Percentiles rank a stretch among this genome's conserved stretches.
Evolutionary conservation across 2,888 invertebrate genomes (phyloP).

Genomic region (Lottia scabra): DNA sequence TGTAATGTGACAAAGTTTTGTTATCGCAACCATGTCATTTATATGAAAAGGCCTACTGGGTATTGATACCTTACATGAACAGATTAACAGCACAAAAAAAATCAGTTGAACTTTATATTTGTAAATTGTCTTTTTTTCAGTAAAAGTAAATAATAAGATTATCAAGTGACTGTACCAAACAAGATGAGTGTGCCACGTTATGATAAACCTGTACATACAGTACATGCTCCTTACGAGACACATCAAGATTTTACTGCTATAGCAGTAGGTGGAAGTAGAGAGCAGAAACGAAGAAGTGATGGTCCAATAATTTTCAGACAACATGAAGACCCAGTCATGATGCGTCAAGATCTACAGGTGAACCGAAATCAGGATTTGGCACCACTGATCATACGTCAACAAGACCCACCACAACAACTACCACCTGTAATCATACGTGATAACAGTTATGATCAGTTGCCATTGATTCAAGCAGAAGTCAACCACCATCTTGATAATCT

Average conservation of each 20-base stretch:
- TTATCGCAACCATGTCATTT: too few species aligned
- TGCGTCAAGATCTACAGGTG: background rate
- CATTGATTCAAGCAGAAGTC: slow-evolving; percentile 6
- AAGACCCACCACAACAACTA: slow-evolving; percentile 1
- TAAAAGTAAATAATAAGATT: too few species aligned
- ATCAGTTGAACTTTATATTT: too few species aligned
- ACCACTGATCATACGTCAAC: background rate
- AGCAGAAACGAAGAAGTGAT: slow-evolving; percentile 6
- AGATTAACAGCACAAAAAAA: too few species aligned
- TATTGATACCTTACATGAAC: too few species aligned
- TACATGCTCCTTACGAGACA: slow-evolving; percentile 49
- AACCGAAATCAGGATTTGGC: background rate
- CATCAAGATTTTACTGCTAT: slow-evolving; percentile 46
- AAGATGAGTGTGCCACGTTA: background rate
- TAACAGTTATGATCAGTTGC: background rate
- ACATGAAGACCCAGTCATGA: background rate
- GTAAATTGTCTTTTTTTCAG: too few species aligned
- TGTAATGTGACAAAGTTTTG: too few species aligned
- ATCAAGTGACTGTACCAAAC: too few species aligned
- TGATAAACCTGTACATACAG: background rate
- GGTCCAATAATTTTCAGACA: background rate
- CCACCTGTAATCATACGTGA: background rate
- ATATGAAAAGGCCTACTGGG: too few species aligned
- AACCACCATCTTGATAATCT: slow-evolving; percentile 44
- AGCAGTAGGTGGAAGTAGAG: slow-evolving; percentile 29